Evolutionary conservation across 2,113 vertebrate species (phyloP).

Genomic region (Scortum barcoo): DNA sequence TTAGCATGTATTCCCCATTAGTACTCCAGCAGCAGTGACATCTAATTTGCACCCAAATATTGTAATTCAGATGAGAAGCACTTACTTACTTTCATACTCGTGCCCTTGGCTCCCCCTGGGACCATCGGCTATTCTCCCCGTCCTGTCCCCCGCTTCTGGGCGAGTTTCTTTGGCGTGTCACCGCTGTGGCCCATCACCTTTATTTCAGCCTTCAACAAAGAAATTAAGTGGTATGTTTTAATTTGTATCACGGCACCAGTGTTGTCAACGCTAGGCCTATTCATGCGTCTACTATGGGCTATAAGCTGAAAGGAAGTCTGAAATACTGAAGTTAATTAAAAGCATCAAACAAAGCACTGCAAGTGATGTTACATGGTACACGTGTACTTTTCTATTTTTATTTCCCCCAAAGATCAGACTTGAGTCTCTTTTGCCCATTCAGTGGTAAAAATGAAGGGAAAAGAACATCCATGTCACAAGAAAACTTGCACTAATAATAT

Average conservation of each 20-base stretch:
- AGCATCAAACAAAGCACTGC: conserved; percentile 10
- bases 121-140: conserved; percentile 18
- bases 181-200: conserved; percentile 19
- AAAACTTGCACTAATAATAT: neutral
- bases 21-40: conserved; percentile 51
- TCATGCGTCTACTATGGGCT: neutral
- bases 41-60: conserved; percentile 71
- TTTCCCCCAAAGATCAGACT: neutral
- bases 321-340: conserved; percentile 10
- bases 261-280: neutral
- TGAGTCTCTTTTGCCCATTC: neutral
- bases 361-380: neutral
- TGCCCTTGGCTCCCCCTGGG: conserved; percentile 34
- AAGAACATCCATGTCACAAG: neutral
- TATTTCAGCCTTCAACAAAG: conserved; percentile 22
- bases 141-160: conserved; percentile 26
- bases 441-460: neutral
- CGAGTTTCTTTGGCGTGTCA: conserved; percentile 14
- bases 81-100: conserved; percentile 44
- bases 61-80: conserved; percentile 59
- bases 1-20: conserved; percentile 56
- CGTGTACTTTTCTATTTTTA: neutral
- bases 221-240: conserved; percentile 28
- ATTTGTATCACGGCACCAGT: conserved; percentile 18
- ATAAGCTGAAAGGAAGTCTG: neutral